Conservation (phyloP, 2,888 invertebrate genomes). For the Plemyria rubiginata region DNA sequence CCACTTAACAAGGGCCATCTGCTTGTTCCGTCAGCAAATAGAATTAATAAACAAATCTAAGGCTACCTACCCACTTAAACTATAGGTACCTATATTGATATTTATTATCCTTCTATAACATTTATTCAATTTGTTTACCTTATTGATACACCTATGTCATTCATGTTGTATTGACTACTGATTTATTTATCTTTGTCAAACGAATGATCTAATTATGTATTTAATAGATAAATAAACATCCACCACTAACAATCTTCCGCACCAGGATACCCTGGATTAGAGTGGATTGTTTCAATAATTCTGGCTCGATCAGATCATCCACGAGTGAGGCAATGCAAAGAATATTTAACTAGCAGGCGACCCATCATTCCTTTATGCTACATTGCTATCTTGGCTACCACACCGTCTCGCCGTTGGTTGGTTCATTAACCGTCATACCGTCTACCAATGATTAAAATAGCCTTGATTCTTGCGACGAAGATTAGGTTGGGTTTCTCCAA, state of each 20-base stretch:
- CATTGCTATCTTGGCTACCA: conserved; percentile 12
- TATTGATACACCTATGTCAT: conserved; percentile 29
- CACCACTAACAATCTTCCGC: too few species aligned
- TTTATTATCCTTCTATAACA: conserved; percentile 25
- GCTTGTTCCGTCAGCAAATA: too few species aligned
- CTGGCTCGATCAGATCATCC: too few species aligned
- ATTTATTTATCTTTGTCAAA: neutral
- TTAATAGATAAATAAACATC: too few species aligned
- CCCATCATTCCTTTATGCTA: neutral
- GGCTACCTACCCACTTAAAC: too few species aligned
- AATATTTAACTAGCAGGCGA: neutral
- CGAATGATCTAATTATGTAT: too few species aligned
- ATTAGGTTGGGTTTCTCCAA: conserved; percentile 8
- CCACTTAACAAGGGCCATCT: too few species aligned
- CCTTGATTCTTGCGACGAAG: conserved; percentile 2
- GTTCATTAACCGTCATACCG: conserved; percentile 6
- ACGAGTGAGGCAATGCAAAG: too few species aligned
- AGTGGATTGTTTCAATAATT: too few species aligned
- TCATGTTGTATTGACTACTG: conserved; percentile 18
- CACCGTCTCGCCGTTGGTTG: neutral
- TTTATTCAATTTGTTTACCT: conserved; percentile 10
- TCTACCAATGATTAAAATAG: conserved; percentile 5
- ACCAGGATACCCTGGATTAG: too few species aligned
- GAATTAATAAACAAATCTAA: too few species aligned
- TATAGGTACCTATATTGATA: neutral